A percentile compares a stretch with the other conserved stretches of the same genome.
Conservation (phyloP, 1,140 invertebrate species). For the Drosophila bocqueti region DNA sequence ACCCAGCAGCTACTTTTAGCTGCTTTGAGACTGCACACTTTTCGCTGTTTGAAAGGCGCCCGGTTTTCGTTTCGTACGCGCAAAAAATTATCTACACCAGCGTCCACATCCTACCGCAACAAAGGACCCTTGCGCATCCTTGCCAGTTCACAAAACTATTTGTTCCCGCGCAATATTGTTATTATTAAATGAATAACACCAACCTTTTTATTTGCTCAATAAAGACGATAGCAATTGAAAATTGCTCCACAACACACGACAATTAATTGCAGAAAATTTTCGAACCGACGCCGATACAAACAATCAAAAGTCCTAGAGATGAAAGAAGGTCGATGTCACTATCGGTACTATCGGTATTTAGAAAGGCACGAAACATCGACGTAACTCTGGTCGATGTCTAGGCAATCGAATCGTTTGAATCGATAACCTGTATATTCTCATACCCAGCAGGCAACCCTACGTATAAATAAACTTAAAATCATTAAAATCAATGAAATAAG, state of each 20-base stretch:
- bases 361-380: background rate
- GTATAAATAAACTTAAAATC: slow-evolving; percentile 47
- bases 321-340: background rate
- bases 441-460: background rate
- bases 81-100: slow-evolving; percentile 47
- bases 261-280: slow-evolving; percentile 5
- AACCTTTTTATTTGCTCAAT: slow-evolving; percentile 24
- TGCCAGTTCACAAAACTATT: too few species aligned
- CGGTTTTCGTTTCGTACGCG: slow-evolving; percentile 10
- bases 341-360: background rate
- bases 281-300: slow-evolving; percentile 48
- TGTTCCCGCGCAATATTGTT: background rate
- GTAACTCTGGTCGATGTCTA: background rate
- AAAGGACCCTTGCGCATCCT: slow-evolving; percentile 12
- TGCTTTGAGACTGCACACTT: slow-evolving; percentile 3
- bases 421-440: too few species aligned
- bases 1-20: background rate
- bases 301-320: slow-evolving; percentile 5
- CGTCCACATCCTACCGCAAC: slow-evolving; percentile 41
- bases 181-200: slow-evolving; percentile 3
- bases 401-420: too few species aligned
- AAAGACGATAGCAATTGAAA: background rate
- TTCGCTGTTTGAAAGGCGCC: background rate
- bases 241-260: slow-evolving; percentile 1
- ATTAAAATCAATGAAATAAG: slow-evolving; percentile 65